A percentile compares a stretch with the other conserved stretches of the same genome.
phyloP scores from a whole-genome alignment of 1,140 invertebrate genomes.

The Drosophila elegans region DNA sequence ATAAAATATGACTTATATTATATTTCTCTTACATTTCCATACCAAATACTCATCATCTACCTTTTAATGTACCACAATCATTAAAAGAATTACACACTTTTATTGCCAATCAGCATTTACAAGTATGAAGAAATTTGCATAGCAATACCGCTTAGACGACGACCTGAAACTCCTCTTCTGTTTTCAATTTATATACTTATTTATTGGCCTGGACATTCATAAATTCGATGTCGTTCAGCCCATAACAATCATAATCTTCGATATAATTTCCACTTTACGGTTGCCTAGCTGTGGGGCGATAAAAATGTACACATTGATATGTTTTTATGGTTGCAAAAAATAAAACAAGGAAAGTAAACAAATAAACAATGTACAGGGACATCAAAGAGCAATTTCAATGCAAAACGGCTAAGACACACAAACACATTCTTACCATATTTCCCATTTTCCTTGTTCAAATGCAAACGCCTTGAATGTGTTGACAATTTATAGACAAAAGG shows the following conservation, averaged over 20 bases:
- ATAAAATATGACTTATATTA: too few relatives aligned
- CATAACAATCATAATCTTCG: slow-evolving; percentile 75
- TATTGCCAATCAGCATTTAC: slow-evolving; percentile 48
- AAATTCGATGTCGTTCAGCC: slow-evolving; percentile 29
- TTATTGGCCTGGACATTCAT: slow-evolving; percentile 43
- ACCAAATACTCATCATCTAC: background rate
- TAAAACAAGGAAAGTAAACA: slow-evolving; percentile 54
- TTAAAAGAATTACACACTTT: slow-evolving; percentile 12
- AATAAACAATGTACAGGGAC: slow-evolving; percentile 61
- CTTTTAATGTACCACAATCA: background rate
- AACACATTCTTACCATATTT: slow-evolving; percentile 38
- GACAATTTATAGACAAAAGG: slow-evolving; percentile 79
- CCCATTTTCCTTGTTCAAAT: slow-evolving; percentile 8
- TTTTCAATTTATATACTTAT: slow-evolving; percentile 60
- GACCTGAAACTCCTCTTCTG: slow-evolving; percentile 29
- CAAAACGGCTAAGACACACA: slow-evolving; percentile 50
- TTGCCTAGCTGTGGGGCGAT: slow-evolving; percentile 36
- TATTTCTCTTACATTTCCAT: background rate
- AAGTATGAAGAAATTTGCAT: slow-evolving; percentile 35
- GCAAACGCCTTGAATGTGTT: slow-evolving; percentile 62
- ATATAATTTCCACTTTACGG: slow-evolving; percentile 79
- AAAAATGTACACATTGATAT: slow-evolving; percentile 76
- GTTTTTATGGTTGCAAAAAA: slow-evolving; percentile 60
- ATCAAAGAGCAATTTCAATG: slow-evolving; percentile 79
- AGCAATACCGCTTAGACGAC: background rate